Evolutionary conservation across 2,797 vertebrate genomes (phyloP), one percentile per base, ranked within the genome.

Genomic region (Spheniscus humboldti): DNA sequence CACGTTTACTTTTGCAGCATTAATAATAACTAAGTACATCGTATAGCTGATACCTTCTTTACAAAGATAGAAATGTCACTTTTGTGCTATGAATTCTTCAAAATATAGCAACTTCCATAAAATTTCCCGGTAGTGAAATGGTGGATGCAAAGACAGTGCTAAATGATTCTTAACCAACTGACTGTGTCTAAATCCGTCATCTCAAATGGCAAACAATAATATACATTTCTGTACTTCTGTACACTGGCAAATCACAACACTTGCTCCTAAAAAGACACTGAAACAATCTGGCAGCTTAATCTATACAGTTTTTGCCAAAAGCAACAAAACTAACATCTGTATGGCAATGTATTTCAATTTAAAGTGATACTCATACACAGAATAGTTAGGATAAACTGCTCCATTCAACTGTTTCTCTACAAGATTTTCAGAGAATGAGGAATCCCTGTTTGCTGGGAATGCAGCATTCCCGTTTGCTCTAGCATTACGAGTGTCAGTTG

Each of bases 401-500:
- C 76, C 37, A 27, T 22, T 57, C 57, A 20, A 5, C 28, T 41
- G 33, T 41, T 35, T 74, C 27, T 52, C 56, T n/a, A 22, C n/a
- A 33, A 9, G 27, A 4, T 64, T 37, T 33, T 31, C 50, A 47
- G 63, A 41, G 66, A 86, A 56, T 2, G 37, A 88, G 83, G 56
- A 93, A 80, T 10, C 19, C 48, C 15, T 45, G 9, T 41, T 43
- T 82, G 41, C 22, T 85, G 74, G 47, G 60, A 74, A 69, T 15
- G 11, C 3, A 50, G 59, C 2, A 43, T 43, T 94, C 62, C 48
- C 18, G 5, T 60, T 81, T 83, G 63, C 33, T 60, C 6, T 63
- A 68, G 31, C 3, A 1, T 25, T 45, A 6, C 0, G 2, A 55
- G 23, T 3, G 6, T 11, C 35, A 72, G 23, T 4, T 68, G 75